Percentiles rank a stretch among this genome's conserved stretches.
Conservation (phyloP, 1,140 invertebrate species). For the Drosophila virilis region DNA sequence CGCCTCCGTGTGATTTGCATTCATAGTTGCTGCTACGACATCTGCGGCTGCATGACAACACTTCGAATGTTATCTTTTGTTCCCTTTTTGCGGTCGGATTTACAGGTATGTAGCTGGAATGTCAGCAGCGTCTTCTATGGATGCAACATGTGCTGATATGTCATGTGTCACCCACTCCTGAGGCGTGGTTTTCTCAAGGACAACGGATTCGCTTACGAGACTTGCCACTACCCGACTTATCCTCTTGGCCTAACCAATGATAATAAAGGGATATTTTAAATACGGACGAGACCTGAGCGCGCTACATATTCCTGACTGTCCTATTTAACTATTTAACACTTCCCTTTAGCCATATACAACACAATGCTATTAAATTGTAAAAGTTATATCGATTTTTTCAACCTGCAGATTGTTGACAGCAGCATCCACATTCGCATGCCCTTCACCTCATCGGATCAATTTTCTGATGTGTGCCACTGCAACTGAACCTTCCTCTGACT, state of each 20-base stretch:
- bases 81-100: conserved; percentile 53
- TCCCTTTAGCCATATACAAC: too few relatives aligned
- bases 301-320: too few relatives aligned
- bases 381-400: too few relatives aligned
- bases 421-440: neutral
- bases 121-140: conserved; percentile 52
- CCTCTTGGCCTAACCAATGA: conserved; percentile 60
- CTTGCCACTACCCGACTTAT: conserved; percentile 50
- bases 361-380: too few relatives aligned
- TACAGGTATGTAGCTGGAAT: conserved; percentile 56
- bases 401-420: too few relatives aligned
- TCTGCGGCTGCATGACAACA: conserved; percentile 2
- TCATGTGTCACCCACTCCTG: conserved; percentile 3
- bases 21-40: conserved; percentile 16
- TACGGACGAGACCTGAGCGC: too few relatives aligned
- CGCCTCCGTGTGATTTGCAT: conserved; percentile 65
- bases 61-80: conserved; percentile 61
- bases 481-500: too few relatives aligned
- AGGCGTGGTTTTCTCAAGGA: conserved; percentile 13
- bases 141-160: conserved; percentile 68
- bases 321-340: too few relatives aligned
- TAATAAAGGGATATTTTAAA: conserved; percentile 52
- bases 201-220: conserved; percentile 34
- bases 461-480: too few relatives aligned
- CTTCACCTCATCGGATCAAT: neutral